Percentiles rank a stretch among this genome's conserved stretches.
These are phyloP conservation scores for Grammomys surdaster DNA, from an alignment of 2,113 vertebrate genomes.

Conservation along the genomic window DNA sequence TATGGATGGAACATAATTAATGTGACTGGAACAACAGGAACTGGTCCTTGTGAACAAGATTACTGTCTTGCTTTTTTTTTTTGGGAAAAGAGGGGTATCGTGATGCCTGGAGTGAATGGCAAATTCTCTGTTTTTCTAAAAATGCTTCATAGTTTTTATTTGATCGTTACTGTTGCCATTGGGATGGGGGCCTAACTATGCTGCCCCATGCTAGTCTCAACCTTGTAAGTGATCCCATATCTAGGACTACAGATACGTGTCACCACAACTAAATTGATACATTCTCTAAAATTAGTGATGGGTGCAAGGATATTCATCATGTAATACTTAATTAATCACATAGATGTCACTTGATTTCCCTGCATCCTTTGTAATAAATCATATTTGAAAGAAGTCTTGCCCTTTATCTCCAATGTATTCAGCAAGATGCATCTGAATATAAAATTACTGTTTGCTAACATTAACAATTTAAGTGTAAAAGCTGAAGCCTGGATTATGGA, in stretches of 20 bases:
- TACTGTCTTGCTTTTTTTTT: neutral
- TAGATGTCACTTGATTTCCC: neutral
- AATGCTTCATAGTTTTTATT: neutral
- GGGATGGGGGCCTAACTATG: neutral
- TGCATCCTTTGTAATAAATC: neutral
- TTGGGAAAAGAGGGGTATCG: neutral
- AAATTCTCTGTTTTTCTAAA: neutral
- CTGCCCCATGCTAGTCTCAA: neutral
- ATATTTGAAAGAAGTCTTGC: neutral
- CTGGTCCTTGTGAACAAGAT: neutral
- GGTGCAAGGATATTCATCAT: neutral
- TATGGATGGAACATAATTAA: neutral
- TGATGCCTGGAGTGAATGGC: neutral
- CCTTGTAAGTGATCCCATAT: neutral
- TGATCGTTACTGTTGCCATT: neutral
- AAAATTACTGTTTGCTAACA: neutral
- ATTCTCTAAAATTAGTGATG: neutral
- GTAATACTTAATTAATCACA: neutral
- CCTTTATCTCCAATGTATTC: neutral
- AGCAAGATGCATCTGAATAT: conserved; percentile 18
- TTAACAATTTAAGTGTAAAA: neutral
- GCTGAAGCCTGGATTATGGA: conserved; percentile 8
- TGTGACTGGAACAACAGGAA: neutral
- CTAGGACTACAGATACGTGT: neutral
- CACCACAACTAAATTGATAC: neutral